These are phyloP conservation scores for Regulus satrapa DNA, from an alignment of 2,113 vertebrate genomes.

Conservation along the genomic window DNA sequence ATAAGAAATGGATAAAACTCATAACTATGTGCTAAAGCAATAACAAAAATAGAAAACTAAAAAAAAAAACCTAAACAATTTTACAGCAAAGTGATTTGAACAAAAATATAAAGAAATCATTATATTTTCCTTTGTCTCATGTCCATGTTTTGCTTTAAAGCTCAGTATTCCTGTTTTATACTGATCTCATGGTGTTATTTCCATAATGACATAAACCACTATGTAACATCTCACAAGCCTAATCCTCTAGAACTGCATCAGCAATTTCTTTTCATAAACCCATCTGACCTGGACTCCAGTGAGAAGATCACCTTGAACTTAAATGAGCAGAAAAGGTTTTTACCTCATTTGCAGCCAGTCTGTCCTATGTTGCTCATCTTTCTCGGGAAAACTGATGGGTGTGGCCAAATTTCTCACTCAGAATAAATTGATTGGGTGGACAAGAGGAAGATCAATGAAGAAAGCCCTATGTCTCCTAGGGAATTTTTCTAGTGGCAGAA, in stretches of 20 bases:
- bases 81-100: no score
- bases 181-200: no score
- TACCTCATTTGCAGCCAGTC: not conserved
- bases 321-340: not conserved
- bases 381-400: not conserved
- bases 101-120: no score
- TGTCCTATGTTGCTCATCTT: rapidly evolving
- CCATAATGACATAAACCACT: no score
- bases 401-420: not conserved
- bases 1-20: no score
- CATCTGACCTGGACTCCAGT: not conserved
- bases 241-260: not conserved
- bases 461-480: not conserved
- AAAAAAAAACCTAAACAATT: no score
- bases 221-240: no score
- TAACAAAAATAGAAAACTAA: no score
- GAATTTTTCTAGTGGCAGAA: not conserved
- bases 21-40: no score
- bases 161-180: no score
- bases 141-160: no score
- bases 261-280: not conserved
- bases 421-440: not conserved
- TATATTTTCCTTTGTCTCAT: no score
- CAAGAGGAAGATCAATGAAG: not conserved
- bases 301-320: not conserved